Evolutionary conservation across 1,140 invertebrate genomes (phyloP).

Genomic region (Neodiprion lecontei): DNA sequence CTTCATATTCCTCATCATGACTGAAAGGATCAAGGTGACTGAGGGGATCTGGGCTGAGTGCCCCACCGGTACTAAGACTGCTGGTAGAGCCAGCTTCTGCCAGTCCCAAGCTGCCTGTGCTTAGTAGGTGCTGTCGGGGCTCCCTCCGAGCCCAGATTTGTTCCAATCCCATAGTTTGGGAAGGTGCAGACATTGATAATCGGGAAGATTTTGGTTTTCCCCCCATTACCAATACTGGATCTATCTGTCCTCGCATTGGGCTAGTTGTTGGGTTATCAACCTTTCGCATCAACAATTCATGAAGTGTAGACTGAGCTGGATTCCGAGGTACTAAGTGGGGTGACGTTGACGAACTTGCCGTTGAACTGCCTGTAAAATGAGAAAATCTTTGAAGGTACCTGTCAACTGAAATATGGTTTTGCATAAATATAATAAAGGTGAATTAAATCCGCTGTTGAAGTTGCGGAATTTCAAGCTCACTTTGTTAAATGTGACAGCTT

Average conservation of each 20-base stretch:
- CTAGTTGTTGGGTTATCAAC: conserved; percentile 58
- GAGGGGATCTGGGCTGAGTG: conserved; percentile 75
- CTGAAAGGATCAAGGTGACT: conserved; percentile 78
- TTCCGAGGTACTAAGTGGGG: conserved; percentile 45
- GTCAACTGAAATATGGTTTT: not conserved
- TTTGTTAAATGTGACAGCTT: no score
- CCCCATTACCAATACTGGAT: conserved; percentile 50
- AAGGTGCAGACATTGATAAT: conserved; percentile 84
- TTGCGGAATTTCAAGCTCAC: not conserved
- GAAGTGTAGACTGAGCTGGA: conserved; percentile 62
- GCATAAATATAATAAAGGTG: no score
- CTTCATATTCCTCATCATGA: conserved; percentile 79
- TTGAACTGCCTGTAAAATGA: conserved; percentile 49
- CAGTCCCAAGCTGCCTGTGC: conserved; percentile 76
- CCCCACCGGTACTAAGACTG: conserved; percentile 82
- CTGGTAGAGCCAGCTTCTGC: conserved; percentile 87
- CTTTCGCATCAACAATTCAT: conserved; percentile 73
- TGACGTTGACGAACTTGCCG: conserved; percentile 56
- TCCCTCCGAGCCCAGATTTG: conserved; percentile 85
- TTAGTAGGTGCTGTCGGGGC: conserved; percentile 84
- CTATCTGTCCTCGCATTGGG: conserved; percentile 48
- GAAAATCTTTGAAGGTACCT: not conserved
- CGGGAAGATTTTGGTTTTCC: conserved; percentile 66
- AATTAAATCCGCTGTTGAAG: not conserved
- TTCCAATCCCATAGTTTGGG: conserved; percentile 75